Evolutionary conservation across 2,888 invertebrate species (phyloP), one percentile per base, ranked within the genome.

Genomic region (Cryptops parisi): DNA sequence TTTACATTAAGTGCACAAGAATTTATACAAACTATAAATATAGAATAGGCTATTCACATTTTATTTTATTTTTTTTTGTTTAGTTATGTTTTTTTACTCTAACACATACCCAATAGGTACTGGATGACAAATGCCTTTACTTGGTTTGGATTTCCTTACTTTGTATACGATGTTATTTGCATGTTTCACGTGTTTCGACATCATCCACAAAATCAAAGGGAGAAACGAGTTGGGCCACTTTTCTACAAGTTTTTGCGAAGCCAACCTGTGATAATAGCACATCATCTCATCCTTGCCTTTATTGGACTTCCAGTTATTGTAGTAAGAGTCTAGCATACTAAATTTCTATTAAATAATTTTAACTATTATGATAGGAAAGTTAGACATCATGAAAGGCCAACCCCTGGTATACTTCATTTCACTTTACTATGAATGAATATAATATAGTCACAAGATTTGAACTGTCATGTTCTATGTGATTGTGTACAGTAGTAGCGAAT

Each of bases 71-170:
- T 44, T 44, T 45, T 41, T 17, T 19, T 41, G 43, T 12, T 41
- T 41, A 46, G 6, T 46, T 21, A 5, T 46, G 17, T 15, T 22
- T 5, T 46, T 23, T 46, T 46, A 9, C 6, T 22, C 23, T 6
- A n/a, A n/a, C n/a, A n/a, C n/a, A n/a, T n/a, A n/a, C n/a, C n/a
- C n/a, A n/a, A n/a, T 19, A 49, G 49, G 15, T 22, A 38, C 22
- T 49, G 49, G 49, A 21, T 49, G 9, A 49, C 49, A 4, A 49
- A 49, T 39, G 39, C n/a, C 12, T 49, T 49, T n/a, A 40, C 49
- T 9, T 49, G 39, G 39, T 49, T 49, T 39, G 49, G 49, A n/a
- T 49, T 49, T 49, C 49, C 49, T 9, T 49, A 49, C 39, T 49
- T 49, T 49, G 22, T 49, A 2, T 49, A 49, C 25, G 49, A 49